A percentile compares a stretch with the other conserved stretches of the same genome.
These are phyloP conservation scores for Platanista minor DNA, from an alignment of 2,113 vertebrate species.

Conservation along the genomic window DNA sequence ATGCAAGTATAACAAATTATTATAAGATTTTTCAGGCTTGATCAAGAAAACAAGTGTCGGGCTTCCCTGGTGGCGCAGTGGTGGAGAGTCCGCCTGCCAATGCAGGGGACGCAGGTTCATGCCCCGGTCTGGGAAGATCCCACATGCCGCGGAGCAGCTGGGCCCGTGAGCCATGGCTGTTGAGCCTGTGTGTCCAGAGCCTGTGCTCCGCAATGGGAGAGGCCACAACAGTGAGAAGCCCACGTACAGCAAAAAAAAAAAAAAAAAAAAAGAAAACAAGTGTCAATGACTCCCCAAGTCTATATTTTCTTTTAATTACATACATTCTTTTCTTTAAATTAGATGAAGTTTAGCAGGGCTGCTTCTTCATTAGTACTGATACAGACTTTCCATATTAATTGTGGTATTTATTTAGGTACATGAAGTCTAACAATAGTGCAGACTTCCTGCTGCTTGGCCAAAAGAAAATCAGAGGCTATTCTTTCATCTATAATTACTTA, in stretches of 20 bases:
- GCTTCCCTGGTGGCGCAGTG: no score
- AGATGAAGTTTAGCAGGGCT: not conserved
- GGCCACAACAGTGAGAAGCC: no score
- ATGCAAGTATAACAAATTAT: not conserved
- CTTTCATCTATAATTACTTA: not conserved
- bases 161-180: no score
- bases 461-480: not conserved
- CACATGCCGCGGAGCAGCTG: no score
- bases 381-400: not conserved
- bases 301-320: not conserved
- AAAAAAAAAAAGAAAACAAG: not conserved
- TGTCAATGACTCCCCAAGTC: not conserved
- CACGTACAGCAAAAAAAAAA: no score
- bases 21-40: not conserved
- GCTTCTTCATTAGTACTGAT: not conserved
- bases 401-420: not conserved
- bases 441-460: not conserved
- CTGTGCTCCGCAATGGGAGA: no score
- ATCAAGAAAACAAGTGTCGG: not conserved
- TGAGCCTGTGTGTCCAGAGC: no score
- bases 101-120: no score
- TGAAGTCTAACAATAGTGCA: not conserved
- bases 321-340: not conserved
- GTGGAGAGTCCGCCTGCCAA: no score
- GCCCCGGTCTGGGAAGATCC: no score